A percentile compares a stretch with the other conserved stretches of the same genome.
phyloP scores from a whole-genome alignment of 2,113 vertebrate species.

The Sapajus apella region DNA sequence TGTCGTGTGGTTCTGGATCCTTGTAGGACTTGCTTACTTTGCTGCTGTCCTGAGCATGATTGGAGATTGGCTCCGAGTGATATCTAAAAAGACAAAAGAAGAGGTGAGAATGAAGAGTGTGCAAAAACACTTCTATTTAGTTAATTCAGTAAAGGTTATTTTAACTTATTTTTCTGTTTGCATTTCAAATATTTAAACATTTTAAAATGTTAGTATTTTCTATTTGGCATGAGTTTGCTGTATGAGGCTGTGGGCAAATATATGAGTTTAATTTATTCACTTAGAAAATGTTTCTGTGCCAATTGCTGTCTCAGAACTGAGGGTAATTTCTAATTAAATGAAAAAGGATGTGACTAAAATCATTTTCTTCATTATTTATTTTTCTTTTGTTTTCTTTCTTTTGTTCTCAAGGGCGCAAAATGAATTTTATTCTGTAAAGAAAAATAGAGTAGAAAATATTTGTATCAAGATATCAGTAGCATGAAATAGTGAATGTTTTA shows the following conservation, averaged over 20 bases:
- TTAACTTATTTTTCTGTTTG: neutral
- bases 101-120: conserved; percentile 87
- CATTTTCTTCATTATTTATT: neutral
- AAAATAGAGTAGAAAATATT: neutral
- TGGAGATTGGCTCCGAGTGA: conserved; percentile 97
- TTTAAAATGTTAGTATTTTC: neutral
- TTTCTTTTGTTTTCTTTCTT: neutral
- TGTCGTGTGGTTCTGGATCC: conserved; percentile 98
- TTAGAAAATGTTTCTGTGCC: neutral
- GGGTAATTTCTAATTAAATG: neutral
- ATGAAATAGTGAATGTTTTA: neutral
- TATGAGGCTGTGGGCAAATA: neutral
- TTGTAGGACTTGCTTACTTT: conserved; percentile 98
- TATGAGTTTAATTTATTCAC: neutral
- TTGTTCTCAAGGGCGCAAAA: neutral
- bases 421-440: neutral
- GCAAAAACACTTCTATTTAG: neutral
- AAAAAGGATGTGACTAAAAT: neutral
- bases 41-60: conserved; percentile 99
- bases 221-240: neutral
- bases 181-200: neutral
- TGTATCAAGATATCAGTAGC: neutral
- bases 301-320: neutral
- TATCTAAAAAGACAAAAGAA: conserved; percentile 99
- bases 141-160: neutral